Evolutionary conservation across 2,888 invertebrate species (phyloP), one percentile per base, ranked within the genome.

Genomic region (Erpobdella octoculata): DNA sequence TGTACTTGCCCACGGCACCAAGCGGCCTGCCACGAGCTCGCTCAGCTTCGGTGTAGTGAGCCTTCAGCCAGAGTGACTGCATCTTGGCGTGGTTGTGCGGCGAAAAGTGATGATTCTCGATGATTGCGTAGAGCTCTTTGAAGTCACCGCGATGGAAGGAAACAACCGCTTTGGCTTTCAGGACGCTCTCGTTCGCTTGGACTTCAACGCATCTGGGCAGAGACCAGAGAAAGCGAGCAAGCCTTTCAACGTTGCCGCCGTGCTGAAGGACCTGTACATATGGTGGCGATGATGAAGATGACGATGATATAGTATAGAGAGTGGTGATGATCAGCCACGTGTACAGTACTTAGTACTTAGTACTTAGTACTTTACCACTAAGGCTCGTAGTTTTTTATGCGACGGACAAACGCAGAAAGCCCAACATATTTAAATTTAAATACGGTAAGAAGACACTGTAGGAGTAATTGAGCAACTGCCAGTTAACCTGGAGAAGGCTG

Each of bases 1-100:
- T 85, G 82, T 89, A 89, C 79, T 89, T 89, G 84, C 89, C 89
- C 71, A 89, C 89, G 67, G 89, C 89, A 62, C 89, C 89, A 78
- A 96, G 86, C 41, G 94, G 93, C 84, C 95, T 86, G 74, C 95
- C 88, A 76, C 97, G 87, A 73, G 95, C 86, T 85, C 93, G 90
- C 86, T 97, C 97, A 38, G 97, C 95, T 85, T 98, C 97, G 83
- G 94, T 90, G 84, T 98, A 98, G 85, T 98, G 97, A 73, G 97
- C 97, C 87, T 95, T 96, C 72, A 97, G 87, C 97, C 97, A 97
- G 70, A 97, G 86, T 87, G 83, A 82, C 84, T 98, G 97, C 74
- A 98, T 87, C 84, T 95, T 93, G 61, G 91, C 88, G 84, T 75
- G 75, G 68, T 75, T 75, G 82, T 93, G 91, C 74, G 91, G 89